Base-by-base conservation (phyloP, 2,888 invertebrate genomes). In the Agrochola circellaris region DNA sequence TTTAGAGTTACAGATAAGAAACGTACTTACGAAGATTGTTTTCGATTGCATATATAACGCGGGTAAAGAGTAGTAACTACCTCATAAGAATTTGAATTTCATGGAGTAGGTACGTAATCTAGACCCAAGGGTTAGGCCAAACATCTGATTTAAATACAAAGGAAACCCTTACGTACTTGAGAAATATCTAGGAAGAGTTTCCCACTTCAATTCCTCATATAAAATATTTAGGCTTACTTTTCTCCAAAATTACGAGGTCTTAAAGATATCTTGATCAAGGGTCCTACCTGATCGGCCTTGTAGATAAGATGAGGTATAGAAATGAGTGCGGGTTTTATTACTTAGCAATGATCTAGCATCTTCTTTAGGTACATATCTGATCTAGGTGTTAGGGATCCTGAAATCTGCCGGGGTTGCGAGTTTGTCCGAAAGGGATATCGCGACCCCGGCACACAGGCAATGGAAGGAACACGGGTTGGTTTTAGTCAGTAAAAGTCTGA, bases 231-330 rank as follows among this genome's bases (percentile, higher is more conserved):
- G 48, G n/a, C 5, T 48, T 61, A 67, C 38, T 66, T 38, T 58
- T n/a, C 9, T 15, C 58, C 15, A n/a, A 73, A 79, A 66, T 75
- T 54, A 75, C 60, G 75, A 66, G 54, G 8, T 56, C 20, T n/a
- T 62, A 23, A 42, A 75, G 20, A 75, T n/a, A 62, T 66, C 38
- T 48, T 48, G 66, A 62, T 67, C 30, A 45, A 48, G 13, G 30
- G 13, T 11, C 20, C 17, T 45, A 75, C 23, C 58, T 56, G 79
- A 79, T 82, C 68, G 77, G 64, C 15, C 26, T 51, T 56, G 7
- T 6, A 48, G 83, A 77, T 83, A 77, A 61, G 48, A 34, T 42
- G 30, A 70, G 23, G 20, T 70, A 82, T 69, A 13, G 56, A 65
- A 54, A 71, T 17, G 76, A 45, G 42, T 54, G 20, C 2, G 17